Evolutionary conservation across 1,140 invertebrate genomes (phyloP).

Genomic region (Papilio aristodemus): DNA sequence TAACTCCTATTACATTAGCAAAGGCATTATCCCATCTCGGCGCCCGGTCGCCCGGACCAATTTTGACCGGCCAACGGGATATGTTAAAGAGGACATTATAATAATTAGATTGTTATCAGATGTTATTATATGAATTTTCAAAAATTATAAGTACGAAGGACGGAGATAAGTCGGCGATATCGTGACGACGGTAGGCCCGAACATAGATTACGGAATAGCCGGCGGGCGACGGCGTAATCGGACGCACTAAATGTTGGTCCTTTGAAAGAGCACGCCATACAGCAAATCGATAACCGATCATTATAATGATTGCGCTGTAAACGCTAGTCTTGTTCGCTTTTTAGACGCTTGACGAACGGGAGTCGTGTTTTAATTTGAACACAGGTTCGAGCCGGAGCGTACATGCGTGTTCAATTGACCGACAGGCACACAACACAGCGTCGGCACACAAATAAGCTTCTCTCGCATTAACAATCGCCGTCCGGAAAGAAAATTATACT

Average conservation of each 20-base stretch:
- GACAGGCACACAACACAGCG: too few species aligned
- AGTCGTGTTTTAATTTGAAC: conserved; percentile 62
- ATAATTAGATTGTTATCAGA: conserved; percentile 78
- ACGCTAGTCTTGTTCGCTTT: conserved; percentile 63
- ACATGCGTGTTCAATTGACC: conserved; percentile 40
- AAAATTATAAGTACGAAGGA: conserved; percentile 72
- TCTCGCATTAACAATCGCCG: conserved; percentile 41
- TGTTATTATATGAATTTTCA: conserved; percentile 77
- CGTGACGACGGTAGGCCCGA: conserved; percentile 65
- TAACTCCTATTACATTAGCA: conserved; percentile 69
- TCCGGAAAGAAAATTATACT: conserved; percentile 42
- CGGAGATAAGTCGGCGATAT: conserved; percentile 61
- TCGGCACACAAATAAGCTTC: conserved; percentile 40
- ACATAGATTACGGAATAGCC: conserved; percentile 67
- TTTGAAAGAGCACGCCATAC: conserved; percentile 68
- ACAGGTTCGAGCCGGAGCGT: conserved; percentile 23
- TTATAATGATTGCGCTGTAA: conserved; percentile 76
- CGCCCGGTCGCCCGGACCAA: conserved; percentile 56
- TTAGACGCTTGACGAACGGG: conserved; percentile 65
- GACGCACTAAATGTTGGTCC: conserved; percentile 66
- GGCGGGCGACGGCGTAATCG: conserved; percentile 60
- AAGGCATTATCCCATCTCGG: conserved; percentile 59
- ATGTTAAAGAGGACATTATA: conserved; percentile 78
- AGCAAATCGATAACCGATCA: conserved; percentile 76
- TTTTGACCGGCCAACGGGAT: conserved; percentile 64